Base-by-base conservation (phyloP, 2,797 vertebrate species). In the Nannoperca australis region DNA sequence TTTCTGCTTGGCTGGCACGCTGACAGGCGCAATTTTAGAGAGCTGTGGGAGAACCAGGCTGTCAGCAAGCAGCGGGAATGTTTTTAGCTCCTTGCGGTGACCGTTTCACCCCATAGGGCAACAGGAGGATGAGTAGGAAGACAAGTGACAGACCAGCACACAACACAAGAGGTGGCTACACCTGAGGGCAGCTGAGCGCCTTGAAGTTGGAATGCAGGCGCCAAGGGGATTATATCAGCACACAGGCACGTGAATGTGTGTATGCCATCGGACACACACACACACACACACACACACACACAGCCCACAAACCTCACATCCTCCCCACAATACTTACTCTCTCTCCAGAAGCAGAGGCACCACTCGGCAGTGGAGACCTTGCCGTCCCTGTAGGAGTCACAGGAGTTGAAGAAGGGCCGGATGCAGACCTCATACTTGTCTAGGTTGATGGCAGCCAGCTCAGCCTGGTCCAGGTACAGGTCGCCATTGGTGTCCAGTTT, bases 261-360 rank as follows among this genome's bases (percentile, higher is more conserved):
- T 11, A 15, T 3, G 47, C 45, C 34, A 4, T 32, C 8, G 32
- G 73, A 83, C 64, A 22, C 53, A 30, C 58, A 24, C 55, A 45
- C 58, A 24, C 55, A 45, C 58, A 24, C 55, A 32, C 32, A 32
- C 32, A 32, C 32, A 83, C 32, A 83, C 53, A 30, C 58, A 24
- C 55, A 45, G 42, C 32, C 61, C 2, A 18, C 54, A 67, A 61
- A 32, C 53, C 36, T 53, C 50, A 45, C 38, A 40, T 38, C 73
- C 56, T 22, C 45, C 56, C 53, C 42, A 22, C 8, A 36, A 61
- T 45, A 97, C 98, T 95, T 93, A 99, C 98, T 99, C 94, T 99
- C 97, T 92, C 98, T 97, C 98, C 98, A 99, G 95, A 99, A 99
- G 93, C 98, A 99, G 92, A 99, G 96, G 90, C 98, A 99, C 98